These are phyloP conservation scores for Heliconius cydno DNA, from an alignment of 2,888 invertebrate species.

Conservation along the genomic window DNA sequence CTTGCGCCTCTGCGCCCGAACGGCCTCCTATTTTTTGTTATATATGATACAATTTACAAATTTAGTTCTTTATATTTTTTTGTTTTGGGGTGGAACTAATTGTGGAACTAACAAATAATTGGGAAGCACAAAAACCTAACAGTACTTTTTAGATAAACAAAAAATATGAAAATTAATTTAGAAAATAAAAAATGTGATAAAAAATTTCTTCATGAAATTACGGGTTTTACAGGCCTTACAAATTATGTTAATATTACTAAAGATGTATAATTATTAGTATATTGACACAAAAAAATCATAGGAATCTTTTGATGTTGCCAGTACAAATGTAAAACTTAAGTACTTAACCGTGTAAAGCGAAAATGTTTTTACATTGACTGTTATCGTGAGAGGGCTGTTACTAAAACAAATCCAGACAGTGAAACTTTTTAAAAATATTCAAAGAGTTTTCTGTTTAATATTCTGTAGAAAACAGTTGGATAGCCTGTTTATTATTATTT, in stretches of 20 bases:
- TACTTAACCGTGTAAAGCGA: conserved; percentile 12
- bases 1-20: too few species aligned
- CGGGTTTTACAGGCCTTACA: neutral
- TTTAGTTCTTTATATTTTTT: neutral
- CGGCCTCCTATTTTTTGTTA: too few species aligned
- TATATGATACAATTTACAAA: too few species aligned
- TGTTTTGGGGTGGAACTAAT: neutral
- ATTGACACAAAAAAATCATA: neutral
- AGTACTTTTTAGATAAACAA: neutral
- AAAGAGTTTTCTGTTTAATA: neutral
- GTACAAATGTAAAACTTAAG: conserved; percentile 16
- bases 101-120: too few species aligned
- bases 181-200: neutral
- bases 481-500: neutral
- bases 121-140: neutral
- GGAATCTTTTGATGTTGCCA: neutral
- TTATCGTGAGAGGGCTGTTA: conserved; percentile 17
- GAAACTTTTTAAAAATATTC: conserved; percentile 11
- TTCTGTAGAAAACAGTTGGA: neutral
- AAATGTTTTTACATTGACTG: conserved; percentile 24
- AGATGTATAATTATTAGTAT: neutral
- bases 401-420: conserved; percentile 10
- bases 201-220: neutral
- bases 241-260: neutral
- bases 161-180: neutral